Evolutionary conservation across 2,888 invertebrate species (phyloP), one percentile per base, ranked within the genome.

Genomic region (Drepana falcataria): DNA sequence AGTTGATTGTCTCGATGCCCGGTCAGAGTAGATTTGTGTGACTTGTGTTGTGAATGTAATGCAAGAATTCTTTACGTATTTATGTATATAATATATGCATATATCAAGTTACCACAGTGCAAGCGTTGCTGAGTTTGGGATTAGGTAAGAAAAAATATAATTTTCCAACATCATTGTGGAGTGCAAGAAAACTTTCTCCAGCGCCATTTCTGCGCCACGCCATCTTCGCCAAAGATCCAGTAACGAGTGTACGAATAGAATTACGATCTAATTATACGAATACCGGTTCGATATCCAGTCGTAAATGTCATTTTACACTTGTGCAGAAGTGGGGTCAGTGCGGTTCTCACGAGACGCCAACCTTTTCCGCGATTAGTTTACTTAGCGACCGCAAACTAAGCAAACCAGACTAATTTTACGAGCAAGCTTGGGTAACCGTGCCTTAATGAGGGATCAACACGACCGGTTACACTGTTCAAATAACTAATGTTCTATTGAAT

Each of bases 231-330:
- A 66, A 67, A 72, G 71, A 73, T 73, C 69, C 69, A 65, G 73
- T 79, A 81, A 78, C 66, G 66, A 66, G 61, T 74, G 71, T 74
- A 68, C 68, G 68, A 78, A 80, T 73, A 79, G 79, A 83, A 75
- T 81, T 83, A 84, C 83, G 83, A 80, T 79, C 83, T 86, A 87
- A 87, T 87, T 87, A 86, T 79, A 81, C 74, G 71, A 76, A 78
- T 75, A 71, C 70, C 70, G 75, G 74, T 80, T 74, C 69, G 65
- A 70, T 71, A 62, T 56, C 56, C 57, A 52, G 68, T 66, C 69
- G 77, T 78, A 81, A 85, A 84, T 84, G 85, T 82, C 84, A 85
- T 81, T 83, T 82, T 72, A 76, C 78, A 79, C 79, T 77, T 75
- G 67, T 40, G 35, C 47, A 47, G 47, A 35, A 47, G 47, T 57